Evolutionary conservation across 2,113 vertebrate genomes (phyloP).

Genomic region (Phoenicopterus ruber): DNA sequence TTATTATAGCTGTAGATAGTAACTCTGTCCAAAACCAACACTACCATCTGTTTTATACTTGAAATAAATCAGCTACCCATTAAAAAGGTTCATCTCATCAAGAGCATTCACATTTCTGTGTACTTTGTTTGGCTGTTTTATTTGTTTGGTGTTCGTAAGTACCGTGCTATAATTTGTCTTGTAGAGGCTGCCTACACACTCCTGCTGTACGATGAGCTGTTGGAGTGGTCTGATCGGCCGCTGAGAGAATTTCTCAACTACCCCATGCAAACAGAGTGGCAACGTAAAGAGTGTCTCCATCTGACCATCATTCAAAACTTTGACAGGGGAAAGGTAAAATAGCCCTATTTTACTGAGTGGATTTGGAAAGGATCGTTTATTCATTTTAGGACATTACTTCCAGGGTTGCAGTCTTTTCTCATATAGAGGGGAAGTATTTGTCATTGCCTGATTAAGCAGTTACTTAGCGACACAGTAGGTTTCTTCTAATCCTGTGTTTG

Average conservation of each 20-base stretch:
- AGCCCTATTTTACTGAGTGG: neutral
- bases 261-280: constrained; percentile 98
- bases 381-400: neutral
- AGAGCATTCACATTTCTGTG: neutral
- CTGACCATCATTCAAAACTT: constrained; percentile 97
- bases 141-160: neutral
- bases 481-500: neutral
- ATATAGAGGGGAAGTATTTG: neutral
- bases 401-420: neutral
- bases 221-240: constrained; percentile 95
- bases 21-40: neutral
- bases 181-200: constrained; percentile 96
- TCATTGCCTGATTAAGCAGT: neutral
- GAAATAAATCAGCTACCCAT: neutral
- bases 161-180: neutral
- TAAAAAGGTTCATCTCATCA: neutral
- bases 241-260: constrained; percentile 95
- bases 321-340: constrained; percentile 84
- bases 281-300: constrained; percentile 93
- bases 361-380: neutral
- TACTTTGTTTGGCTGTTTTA: neutral
- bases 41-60: neutral
- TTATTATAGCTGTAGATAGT: neutral
- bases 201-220: constrained; percentile 90
- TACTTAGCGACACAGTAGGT: neutral